Percentiles rank a stretch among this genome's conserved stretches.
phyloP scores from a whole-genome alignment of 1,140 invertebrate genomes.

The Anthonomus grandis region DNA sequence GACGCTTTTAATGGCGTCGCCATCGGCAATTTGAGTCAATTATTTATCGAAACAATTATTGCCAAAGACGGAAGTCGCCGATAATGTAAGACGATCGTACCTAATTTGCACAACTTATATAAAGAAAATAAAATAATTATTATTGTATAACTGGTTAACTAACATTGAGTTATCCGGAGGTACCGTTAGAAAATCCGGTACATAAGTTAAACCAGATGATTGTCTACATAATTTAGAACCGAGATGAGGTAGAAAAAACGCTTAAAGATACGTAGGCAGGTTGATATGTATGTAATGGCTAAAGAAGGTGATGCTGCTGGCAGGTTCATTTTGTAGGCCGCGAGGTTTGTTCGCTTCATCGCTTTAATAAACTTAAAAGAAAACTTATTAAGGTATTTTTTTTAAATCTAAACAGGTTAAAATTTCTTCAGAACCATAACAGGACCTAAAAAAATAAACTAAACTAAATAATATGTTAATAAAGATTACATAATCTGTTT shows the following conservation, averaged over 20 bases:
- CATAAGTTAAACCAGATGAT: background rate
- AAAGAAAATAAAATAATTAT: background rate
- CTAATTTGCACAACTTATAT: background rate
- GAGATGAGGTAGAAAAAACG: too few species aligned
- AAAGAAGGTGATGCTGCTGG: too few species aligned
- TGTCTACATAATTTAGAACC: too few species aligned
- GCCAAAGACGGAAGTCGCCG: background rate
- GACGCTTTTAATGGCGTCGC: background rate
- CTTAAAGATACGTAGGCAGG: too few species aligned
- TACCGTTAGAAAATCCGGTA: background rate
- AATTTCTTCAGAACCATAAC: too few species aligned
- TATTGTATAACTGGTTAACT: background rate
- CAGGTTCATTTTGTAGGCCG: too few species aligned
- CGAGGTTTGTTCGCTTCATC: too few species aligned
- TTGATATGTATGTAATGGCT: too few species aligned
- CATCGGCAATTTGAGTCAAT: background rate
- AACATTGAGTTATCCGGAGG: background rate
- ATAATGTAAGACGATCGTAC: background rate
- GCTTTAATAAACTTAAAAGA: too few species aligned
- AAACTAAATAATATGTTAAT: slow-evolving; percentile 37
- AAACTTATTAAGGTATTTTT: too few species aligned
- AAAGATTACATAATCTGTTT: slow-evolving; percentile 31
- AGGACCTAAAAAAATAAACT: too few species aligned
- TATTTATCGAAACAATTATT: background rate
- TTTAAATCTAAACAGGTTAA: too few species aligned